Conservation (phyloP, 1,140 invertebrate species). For the Centruroides vittatus region DNA sequence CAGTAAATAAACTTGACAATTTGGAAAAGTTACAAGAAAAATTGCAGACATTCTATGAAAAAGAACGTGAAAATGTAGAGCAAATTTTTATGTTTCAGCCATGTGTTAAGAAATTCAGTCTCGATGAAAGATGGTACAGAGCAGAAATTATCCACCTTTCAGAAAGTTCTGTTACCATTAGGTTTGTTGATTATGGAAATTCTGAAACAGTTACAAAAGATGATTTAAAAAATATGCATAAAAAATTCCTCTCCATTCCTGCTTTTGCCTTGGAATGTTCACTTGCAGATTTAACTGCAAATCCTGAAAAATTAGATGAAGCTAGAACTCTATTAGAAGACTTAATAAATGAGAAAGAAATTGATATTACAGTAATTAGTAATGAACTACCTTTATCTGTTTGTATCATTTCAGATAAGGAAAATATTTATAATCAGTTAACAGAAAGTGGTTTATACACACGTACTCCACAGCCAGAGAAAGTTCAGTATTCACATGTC, state of each 20-base stretch:
- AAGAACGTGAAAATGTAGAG: background rate
- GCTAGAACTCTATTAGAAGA: slow-evolving; percentile 2
- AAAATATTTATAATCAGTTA: background rate
- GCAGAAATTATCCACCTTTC: slow-evolving; percentile 55
- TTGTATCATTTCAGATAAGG: background rate
- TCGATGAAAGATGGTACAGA: slow-evolving; percentile 61
- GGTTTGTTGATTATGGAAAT: slow-evolving; percentile 40
- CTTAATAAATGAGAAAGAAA: slow-evolving; percentile 5
- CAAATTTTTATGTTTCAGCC: background rate
- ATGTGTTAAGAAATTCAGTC: slow-evolving; percentile 56
- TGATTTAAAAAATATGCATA: slow-evolving; percentile 50
- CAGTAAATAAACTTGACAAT: slow-evolving; percentile 1
- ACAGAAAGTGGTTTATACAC: background rate
- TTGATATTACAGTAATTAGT: slow-evolving; percentile 1
- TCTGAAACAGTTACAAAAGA: slow-evolving; percentile 22
- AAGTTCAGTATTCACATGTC: background rate
- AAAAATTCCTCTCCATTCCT: slow-evolving; percentile 46
- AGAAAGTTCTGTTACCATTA: slow-evolving; percentile 48
- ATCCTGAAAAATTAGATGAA: slow-evolving; percentile 1
- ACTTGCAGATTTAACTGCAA: slow-evolving; percentile 2
- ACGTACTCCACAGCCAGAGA: slow-evolving; percentile 1
- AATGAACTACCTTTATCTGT: background rate
- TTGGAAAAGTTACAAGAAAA: slow-evolving; percentile 6
- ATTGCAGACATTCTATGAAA: slow-evolving; percentile 1
- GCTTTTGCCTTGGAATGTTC: slow-evolving; percentile 8